These are phyloP conservation scores for Pygocentrus nattereri DNA, from an alignment of 2,797 vertebrate species.

Conservation along the genomic window DNA sequence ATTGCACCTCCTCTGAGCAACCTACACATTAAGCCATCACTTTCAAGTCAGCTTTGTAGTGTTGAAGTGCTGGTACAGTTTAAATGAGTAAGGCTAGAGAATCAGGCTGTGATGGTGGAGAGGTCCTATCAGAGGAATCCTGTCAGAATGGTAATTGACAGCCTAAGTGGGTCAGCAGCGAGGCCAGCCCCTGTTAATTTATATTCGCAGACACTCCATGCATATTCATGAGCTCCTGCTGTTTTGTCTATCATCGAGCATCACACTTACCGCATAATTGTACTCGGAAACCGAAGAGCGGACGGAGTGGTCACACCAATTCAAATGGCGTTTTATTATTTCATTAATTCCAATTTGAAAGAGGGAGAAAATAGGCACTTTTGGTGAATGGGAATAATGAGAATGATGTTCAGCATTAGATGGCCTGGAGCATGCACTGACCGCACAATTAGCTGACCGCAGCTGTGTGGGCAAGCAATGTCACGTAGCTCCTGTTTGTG, in stretches of 20 bases:
- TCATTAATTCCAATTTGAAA: slow-evolving; percentile 71
- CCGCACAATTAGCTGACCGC: slow-evolving; percentile 42
- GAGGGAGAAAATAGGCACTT: slow-evolving; percentile 56
- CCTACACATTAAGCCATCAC: slow-evolving; percentile 26
- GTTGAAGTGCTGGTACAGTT: slow-evolving; percentile 81
- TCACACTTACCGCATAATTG: slow-evolving; percentile 88
- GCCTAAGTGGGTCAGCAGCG: slow-evolving; percentile 93
- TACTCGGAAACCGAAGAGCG: slow-evolving; percentile 84
- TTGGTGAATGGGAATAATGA: slow-evolving; percentile 52
- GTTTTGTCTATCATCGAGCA: slow-evolving; percentile 95
- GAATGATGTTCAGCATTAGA: slow-evolving; percentile 51
- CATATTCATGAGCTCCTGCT: slow-evolving; percentile 98
- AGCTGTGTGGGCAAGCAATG: slow-evolving; percentile 23
- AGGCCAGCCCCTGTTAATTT: slow-evolving; percentile 95
- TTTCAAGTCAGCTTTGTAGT: slow-evolving; percentile 61
- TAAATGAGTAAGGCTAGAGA: slow-evolving; percentile 81
- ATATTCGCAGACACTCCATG: slow-evolving; percentile 91
- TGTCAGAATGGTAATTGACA: slow-evolving; percentile 93
- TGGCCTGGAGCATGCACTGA: slow-evolving; percentile 29
- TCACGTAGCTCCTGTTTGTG: neutral
- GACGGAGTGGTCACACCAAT: slow-evolving; percentile 77
- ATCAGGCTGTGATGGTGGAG: slow-evolving; percentile 79
- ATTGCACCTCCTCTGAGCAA: slow-evolving; percentile 1
- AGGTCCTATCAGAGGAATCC: slow-evolving; percentile 84
- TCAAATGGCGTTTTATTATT: slow-evolving; percentile 77